phyloP scores from a whole-genome alignment of 1,140 invertebrate genomes.

The Zaprionus davidi region DNA sequence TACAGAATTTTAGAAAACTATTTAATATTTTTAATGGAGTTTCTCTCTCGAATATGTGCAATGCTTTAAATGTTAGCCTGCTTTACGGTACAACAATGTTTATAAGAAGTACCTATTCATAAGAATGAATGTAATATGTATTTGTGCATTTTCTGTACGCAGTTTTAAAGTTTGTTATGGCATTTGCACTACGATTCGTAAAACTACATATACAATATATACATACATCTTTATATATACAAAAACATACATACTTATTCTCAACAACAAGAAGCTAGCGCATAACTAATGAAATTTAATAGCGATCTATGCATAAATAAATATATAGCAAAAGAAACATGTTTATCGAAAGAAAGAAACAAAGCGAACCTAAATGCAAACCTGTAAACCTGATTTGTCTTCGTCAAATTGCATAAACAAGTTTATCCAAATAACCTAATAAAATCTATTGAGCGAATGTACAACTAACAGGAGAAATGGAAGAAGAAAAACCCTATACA shows the following conservation, averaged over 20 bases:
- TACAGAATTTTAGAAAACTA: conserved; percentile 12
- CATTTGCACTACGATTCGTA: conserved; percentile 42
- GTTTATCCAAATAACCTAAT: conserved; percentile 39
- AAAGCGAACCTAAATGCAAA: conserved; percentile 35
- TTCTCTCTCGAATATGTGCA: conserved; percentile 59
- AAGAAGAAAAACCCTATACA: conserved; percentile 38
- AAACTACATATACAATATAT: conserved; percentile 53
- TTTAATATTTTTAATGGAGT: conserved; percentile 14
- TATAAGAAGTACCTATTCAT: conserved; percentile 72
- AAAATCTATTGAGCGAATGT: conserved; percentile 36
- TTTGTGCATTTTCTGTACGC: conserved; percentile 56
- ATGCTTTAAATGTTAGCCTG: conserved; percentile 81
- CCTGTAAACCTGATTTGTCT: conserved; percentile 54
- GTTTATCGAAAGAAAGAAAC: conserved; percentile 34
- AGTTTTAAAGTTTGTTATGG: conserved; percentile 67
- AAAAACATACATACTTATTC: conserved; percentile 43
- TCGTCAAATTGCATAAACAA: conserved; percentile 55
- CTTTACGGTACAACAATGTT: conserved; percentile 76
- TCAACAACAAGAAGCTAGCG: conserved; percentile 54
- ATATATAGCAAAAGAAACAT: conserved; percentile 46
- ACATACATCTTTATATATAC: conserved; percentile 57
- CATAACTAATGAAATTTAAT: conserved; percentile 76
- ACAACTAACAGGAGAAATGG: conserved; percentile 30
- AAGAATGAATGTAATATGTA: conserved; percentile 33
- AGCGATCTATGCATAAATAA: conserved; percentile 54